These are phyloP conservation scores for Aegithalos caudatus DNA, from an alignment of 2,113 vertebrate species.

Conservation along the genomic window DNA sequence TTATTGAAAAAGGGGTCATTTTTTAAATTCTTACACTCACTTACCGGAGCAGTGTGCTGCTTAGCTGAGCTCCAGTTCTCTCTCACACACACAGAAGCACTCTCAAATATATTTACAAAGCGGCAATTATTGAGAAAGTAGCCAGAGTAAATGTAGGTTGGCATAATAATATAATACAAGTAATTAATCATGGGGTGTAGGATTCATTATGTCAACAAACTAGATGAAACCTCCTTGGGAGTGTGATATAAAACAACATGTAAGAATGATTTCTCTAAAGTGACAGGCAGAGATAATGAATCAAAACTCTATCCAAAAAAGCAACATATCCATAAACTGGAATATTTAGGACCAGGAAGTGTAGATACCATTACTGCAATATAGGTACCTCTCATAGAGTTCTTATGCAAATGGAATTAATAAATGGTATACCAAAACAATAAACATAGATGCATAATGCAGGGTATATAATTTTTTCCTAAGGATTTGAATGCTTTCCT, in stretches of 20 bases:
- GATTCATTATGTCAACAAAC: slow-evolving; percentile 64
- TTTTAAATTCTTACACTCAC: background rate
- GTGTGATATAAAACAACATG: slow-evolving; percentile 42
- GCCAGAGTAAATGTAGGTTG: slow-evolving; percentile 10
- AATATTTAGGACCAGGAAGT: background rate
- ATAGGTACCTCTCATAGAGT: background rate
- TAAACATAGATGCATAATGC: background rate
- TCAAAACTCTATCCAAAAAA: slow-evolving; percentile 36
- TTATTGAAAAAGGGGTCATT: background rate
- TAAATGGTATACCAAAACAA: background rate
- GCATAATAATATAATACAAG: slow-evolving; percentile 46
- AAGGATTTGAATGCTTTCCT: background rate
- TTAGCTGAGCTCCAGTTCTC: background rate
- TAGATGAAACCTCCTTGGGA: slow-evolving; percentile 54
- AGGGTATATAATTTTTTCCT: background rate
- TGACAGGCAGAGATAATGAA: slow-evolving; percentile 33
- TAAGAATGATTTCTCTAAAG: slow-evolving; percentile 57
- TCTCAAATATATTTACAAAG: slow-evolving; percentile 16
- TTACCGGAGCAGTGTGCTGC: background rate
- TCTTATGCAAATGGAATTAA: background rate
- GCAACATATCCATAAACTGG: background rate
- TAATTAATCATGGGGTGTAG: slow-evolving; percentile 53
- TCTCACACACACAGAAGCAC: background rate
- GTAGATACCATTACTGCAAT: background rate
- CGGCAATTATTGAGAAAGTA: slow-evolving; percentile 45